Base-by-base conservation (phyloP, 2,797 vertebrate genomes). In the Catharus ustulatus region DNA sequence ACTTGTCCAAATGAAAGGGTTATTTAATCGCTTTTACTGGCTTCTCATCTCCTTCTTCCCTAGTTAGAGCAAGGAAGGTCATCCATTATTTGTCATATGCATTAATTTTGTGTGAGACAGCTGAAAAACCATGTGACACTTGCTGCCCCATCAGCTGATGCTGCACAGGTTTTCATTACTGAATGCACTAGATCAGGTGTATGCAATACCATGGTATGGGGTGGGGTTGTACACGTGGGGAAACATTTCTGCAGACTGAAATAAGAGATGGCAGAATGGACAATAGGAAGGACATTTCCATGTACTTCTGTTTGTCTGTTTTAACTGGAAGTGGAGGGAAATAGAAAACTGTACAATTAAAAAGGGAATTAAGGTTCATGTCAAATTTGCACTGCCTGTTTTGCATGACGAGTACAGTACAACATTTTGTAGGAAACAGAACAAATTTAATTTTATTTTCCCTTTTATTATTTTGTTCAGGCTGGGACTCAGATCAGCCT, bases 401-500 rank as follows among this genome's bases (percentile, higher is more conserved):
- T 64, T 78, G 51, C 6, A 4, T 20, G 34, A 76, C 75, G 51
- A 93, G 40, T 69, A 66, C 40, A 16, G 9, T 42, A 81, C 57
- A 80, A 45, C 76, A 42, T 42, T 74, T 55, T 63, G 20, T 26
- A 69, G 43, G 48, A 55, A 85, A 76, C 21, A 11, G 42, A 63
- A 42, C 15, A 40, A 26, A 49, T 16, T 38, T 36, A 30, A 78
- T 7, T 64, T 43, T 9, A 62, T 9, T 64, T 36, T 40, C 20
- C 52, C 5, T 21, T 81, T 87, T 88, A 72, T 90, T 61, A 8
- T 76, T 94, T 92, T 76, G 16, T 78, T 10, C 87, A 98, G 98
- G 98, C 98, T 52, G 98, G 98, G 66, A 98, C 96, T 71, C 98
- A 98, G 74, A 97, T 98, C 87, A 98, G 97, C 72, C 90, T 98